Base-by-base conservation (phyloP, 1,140 invertebrate species). In the Tigriopus japonicus region DNA sequence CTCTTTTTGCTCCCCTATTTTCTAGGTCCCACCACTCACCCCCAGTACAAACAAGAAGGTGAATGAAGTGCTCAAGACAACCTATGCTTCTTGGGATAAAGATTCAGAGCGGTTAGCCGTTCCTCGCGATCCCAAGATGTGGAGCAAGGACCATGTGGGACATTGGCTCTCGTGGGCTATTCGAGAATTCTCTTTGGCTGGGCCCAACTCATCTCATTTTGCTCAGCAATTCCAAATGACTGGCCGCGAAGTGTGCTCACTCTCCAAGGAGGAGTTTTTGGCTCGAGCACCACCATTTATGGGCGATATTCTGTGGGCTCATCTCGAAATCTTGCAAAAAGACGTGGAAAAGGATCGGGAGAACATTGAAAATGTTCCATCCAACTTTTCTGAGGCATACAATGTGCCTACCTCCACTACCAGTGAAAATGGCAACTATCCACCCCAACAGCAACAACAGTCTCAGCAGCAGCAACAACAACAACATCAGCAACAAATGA, bases 11-110 rank as follows among this genome's bases (percentile, higher is more conserved):
- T 23, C 40, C 14, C 41, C 42, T 23, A 35, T 14, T n/a, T 42
- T 58, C 69, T 85, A 92, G 77, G 86, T 95, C 76, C 91, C 90
- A 67, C 92, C 91, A 63, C 80, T 96, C 65, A 97, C 92, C 66
- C 93, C 93, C 62, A 92, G 92, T 69, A 95, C 91, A 69, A 95
- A 94, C 76, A 93, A 93, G 76, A 96, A 95, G 77, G 93, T 96
- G 84, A 88, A 88, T 67, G 91, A 97, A 79, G 90, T 90, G 68
- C 80, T 96, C 51, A 86, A 91, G 72, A 88, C 88, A 70, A 91
- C 88, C 68, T 96, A 95, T 74, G 87, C 87, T 68, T 89, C 86
- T 67, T 97, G 92, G 87, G 90, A 95, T 76, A 93, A 93, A 74
- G 90, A 95, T 76, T 85, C 90, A 70, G 77, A 86, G 66, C 80